Evolutionary conservation across 2,797 vertebrate genomes (phyloP), one percentile per base, ranked within the genome.

Genomic region (Chrosomus eos): DNA sequence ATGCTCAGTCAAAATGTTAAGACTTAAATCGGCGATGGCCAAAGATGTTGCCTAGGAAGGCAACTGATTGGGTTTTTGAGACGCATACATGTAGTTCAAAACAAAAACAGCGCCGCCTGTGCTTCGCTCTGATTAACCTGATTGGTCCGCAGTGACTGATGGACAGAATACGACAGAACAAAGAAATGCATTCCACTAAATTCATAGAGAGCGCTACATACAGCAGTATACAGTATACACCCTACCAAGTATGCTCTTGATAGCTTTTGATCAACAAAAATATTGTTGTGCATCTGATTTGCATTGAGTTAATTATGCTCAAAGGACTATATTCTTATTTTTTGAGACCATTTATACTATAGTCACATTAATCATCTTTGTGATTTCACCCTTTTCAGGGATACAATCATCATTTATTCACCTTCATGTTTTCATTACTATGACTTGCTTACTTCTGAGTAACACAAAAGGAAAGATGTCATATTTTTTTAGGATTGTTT

Each of bases 71-170:
- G 53, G 51, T 3, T 60, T 33, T 77, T 80, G 64, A 68, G 26
- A 36, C 64, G 26, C 13, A 55, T n/a, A 92, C 92, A 90, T 91
- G 55, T 73, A 26, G 87, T 89, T 91, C 93, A 94, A 95, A 95
- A 95, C 93, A 95, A 95, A 92, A 95, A 95, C 93, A 94, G 89
- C 72, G 87, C 93, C 94, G 91, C 93, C 94, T 85, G 38, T 43
- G 7, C 8, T 6, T 31, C 26, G 48, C 23, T 48, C 21, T 18
- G 60, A 67, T 81, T 58, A n/a, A 10, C 23, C 33, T 81, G 89
- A 94, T 95, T 94, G 94, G 93, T 82, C 87, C 87, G 89, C 91
- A 93, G 86, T 89, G 87, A 89, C 91, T 91, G 28, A 70, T 58
- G 31, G 73, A 81, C 62, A 83, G 9, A 77, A 74, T 43, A 26